A percentile compares a stretch with the other conserved stretches of the same genome.
Evolutionary conservation across 2,113 vertebrate species (phyloP).

Genomic region (Engystomops pustulosus): DNA sequence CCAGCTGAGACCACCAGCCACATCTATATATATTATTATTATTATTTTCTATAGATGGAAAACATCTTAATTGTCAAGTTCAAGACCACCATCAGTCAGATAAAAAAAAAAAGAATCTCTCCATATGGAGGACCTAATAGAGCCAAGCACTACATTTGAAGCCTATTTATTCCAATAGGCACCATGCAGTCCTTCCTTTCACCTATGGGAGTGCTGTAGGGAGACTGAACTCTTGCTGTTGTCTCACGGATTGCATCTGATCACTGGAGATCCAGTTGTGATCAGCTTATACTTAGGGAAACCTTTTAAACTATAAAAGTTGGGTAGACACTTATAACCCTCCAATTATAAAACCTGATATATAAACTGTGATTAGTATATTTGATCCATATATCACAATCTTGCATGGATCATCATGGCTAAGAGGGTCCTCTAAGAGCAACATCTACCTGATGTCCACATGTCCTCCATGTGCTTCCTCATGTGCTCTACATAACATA

Average conservation of each 20-base stretch:
- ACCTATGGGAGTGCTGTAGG: not conserved
- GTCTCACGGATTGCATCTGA: no score
- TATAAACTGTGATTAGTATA: not conserved
- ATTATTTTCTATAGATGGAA: no score
- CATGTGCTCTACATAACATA: no score
- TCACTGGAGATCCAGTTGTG: not conserved
- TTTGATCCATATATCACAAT: not conserved
- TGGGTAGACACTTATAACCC: not conserved
- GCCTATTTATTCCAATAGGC: not conserved
- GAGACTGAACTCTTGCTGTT: not conserved
- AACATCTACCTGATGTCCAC: no score
- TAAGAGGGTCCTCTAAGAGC: no score
- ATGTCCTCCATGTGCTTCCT: no score
- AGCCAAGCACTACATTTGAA: not conserved
- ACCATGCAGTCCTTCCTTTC: not conserved
- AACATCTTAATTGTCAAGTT: no score
- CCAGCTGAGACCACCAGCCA: not conserved
- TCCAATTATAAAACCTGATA: not conserved
- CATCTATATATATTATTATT: no score
- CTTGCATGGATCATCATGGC: no score
- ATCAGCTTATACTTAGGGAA: not conserved
- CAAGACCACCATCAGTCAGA: not conserved
- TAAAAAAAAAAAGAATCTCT: not conserved
- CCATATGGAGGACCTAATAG: no score
- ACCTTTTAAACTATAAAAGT: not conserved